Conservation (phyloP, 2,797 vertebrate species). For the Channallabes apus region DNA sequence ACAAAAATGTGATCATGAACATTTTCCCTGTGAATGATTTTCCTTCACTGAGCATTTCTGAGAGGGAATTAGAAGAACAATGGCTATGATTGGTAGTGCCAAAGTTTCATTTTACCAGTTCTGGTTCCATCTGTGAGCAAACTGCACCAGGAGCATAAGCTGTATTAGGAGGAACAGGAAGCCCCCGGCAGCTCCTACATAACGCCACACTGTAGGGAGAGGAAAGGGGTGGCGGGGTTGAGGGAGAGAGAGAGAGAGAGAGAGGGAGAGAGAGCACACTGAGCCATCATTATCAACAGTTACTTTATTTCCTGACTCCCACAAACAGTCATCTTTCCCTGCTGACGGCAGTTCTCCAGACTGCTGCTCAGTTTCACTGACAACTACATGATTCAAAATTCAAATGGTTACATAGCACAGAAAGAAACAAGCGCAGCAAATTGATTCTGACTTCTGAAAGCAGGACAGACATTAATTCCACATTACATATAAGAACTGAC, state of each 20-base stretch:
- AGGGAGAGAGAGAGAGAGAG: slow-evolving; percentile 31
- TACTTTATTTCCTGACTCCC: slow-evolving; percentile 18
- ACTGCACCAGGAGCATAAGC: slow-evolving; percentile 91
- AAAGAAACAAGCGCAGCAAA: neutral
- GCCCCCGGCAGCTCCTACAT: slow-evolving; percentile 84
- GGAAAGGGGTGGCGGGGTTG: neutral
- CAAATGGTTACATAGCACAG: neutral
- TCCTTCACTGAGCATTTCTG: slow-evolving; percentile 25
- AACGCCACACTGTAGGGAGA: slow-evolving; percentile 85
- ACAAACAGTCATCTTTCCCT: slow-evolving; percentile 23
- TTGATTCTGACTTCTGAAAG: neutral
- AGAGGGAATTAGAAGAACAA: slow-evolving; percentile 30
- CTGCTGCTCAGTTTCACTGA: neutral
- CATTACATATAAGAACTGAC: neutral
- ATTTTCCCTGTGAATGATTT: slow-evolving; percentile 31
- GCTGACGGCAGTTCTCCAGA: slow-evolving; percentile 23
- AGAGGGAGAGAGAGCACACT: slow-evolving; percentile 4
- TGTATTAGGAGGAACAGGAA: slow-evolving; percentile 89
- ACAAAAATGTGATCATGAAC: slow-evolving; percentile 40
- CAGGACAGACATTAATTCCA: neutral
- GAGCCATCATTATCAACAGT: slow-evolving; percentile 31
- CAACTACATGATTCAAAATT: slow-evolving; percentile 6
- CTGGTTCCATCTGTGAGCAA: slow-evolving; percentile 98
- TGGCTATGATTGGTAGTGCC: neutral
- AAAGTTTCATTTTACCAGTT: slow-evolving; percentile 84